A percentile compares a stretch with the other conserved stretches of the same genome.
Evolutionary conservation across 1,140 invertebrate genomes (phyloP).

Genomic region (Pristionchus pacificus): DNA sequence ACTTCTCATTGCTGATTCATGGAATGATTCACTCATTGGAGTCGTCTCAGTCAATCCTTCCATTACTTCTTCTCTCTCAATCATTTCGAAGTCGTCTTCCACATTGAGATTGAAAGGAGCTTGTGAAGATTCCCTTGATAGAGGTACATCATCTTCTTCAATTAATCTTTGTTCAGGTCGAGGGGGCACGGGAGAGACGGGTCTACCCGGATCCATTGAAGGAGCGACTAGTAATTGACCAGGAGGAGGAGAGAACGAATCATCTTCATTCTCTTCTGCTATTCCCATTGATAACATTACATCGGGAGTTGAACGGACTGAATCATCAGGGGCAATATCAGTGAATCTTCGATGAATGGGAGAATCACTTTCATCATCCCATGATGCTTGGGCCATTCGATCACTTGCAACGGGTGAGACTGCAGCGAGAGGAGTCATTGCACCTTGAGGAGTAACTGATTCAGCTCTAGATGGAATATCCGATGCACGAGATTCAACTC

Average conservation of each 20-base stretch:
- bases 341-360: slow-evolving; percentile 4
- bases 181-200: slow-evolving; percentile 36
- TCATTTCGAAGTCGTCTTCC: slow-evolving; percentile 9
- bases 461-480: not conserved
- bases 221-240: slow-evolving; percentile 21
- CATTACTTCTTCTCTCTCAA: slow-evolving; percentile 18
- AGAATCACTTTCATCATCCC: slow-evolving; percentile 14
- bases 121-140: not conserved
- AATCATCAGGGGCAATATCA: slow-evolving; percentile 10
- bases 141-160: slow-evolving; percentile 22
- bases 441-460: slow-evolving; percentile 14
- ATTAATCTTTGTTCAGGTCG: slow-evolving; percentile 12
- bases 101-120: slow-evolving; percentile 27
- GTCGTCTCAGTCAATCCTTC: slow-evolving; percentile 18
- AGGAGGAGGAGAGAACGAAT: slow-evolving; percentile 19
- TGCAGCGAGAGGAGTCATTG: slow-evolving; percentile 23
- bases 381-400: slow-evolving; percentile 16
- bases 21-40: slow-evolving; percentile 18
- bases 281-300: slow-evolving; percentile 27
- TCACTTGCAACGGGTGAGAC: slow-evolving; percentile 31
- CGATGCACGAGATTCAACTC: not conserved
- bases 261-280: slow-evolving; percentile 24
- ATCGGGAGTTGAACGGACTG: slow-evolving; percentile 30
- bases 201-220: slow-evolving; percentile 22
- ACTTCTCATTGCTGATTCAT: slow-evolving; percentile 21